A percentile compares a stretch with the other conserved stretches of the same genome.
Conservation (phyloP, 2,797 vertebrate species). For the Hozukius guyotensis region DNA sequence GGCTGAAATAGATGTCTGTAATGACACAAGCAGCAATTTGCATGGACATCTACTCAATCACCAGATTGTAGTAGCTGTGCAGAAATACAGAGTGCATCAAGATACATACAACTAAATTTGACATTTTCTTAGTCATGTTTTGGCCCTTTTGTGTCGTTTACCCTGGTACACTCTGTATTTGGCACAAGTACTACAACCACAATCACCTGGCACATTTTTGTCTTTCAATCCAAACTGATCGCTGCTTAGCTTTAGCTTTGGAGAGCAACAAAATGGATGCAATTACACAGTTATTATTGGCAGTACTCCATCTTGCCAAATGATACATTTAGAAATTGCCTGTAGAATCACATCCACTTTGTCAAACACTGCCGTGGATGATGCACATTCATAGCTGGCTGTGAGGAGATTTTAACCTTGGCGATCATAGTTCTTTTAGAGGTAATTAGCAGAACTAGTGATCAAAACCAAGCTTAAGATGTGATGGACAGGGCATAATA, state of each 20-base stretch:
- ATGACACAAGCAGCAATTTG: constrained; percentile 35
- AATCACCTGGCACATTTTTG: constrained; percentile 17
- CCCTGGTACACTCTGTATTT: constrained; percentile 43
- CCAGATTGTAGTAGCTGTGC: constrained; percentile 29
- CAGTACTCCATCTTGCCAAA: constrained; percentile 7
- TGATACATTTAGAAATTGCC: not conserved
- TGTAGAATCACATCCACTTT: constrained; percentile 63
- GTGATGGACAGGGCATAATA: constrained; percentile 40
- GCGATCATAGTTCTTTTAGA: constrained; percentile 64
- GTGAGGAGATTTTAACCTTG: constrained; percentile 36
- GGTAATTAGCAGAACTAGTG: constrained; percentile 53
- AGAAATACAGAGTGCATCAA: constrained; percentile 42
- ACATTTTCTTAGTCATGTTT: not conserved
- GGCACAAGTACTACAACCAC: constrained; percentile 32
- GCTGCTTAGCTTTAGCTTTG: constrained; percentile 37
- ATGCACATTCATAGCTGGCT: constrained; percentile 49
- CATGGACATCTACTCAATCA: constrained; percentile 14
- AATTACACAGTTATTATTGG: constrained; percentile 49
- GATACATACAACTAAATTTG: not conserved
- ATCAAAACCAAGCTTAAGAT: constrained; percentile 49
- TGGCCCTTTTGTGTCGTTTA: not conserved
- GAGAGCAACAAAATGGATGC: constrained; percentile 51
- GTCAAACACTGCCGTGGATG: constrained; percentile 28
- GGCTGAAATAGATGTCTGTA: constrained; percentile 59
- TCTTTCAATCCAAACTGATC: constrained; percentile 31